Conservation (phyloP, 1,140 invertebrate species). For the Brachionus asplanchnoidis region DNA sequence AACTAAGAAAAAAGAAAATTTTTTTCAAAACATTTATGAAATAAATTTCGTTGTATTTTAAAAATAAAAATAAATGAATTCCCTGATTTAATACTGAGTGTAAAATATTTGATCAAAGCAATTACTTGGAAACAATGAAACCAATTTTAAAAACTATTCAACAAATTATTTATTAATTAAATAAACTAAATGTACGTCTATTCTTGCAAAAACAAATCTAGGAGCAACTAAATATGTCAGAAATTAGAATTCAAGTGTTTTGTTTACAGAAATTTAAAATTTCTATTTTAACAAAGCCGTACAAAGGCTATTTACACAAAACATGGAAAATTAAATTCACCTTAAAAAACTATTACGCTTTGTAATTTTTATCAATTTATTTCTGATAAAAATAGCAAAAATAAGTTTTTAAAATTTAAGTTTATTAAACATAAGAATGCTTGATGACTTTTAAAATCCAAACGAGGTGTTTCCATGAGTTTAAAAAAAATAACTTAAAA, state of each 20-base stretch:
- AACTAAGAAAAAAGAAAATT: neutral
- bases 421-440: neutral
- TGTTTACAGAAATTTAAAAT: neutral
- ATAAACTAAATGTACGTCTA: neutral
- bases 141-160: neutral
- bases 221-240: neutral
- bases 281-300: neutral
- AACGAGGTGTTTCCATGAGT: neutral
- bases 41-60: neutral
- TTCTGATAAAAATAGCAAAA: neutral
- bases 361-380: neutral
- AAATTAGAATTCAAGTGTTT: neutral
- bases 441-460: neutral
- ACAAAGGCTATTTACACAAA: neutral
- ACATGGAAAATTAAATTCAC: neutral
- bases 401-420: neutral
- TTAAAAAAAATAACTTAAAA: neutral
- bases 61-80: neutral
- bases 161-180: neutral
- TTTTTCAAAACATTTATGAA: neutral
- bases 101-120: neutral
- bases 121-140: constrained; percentile 1
- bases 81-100: neutral
- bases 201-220: neutral
- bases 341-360: neutral